Evolutionary conservation across 2,797 vertebrate species (phyloP).

Genomic region (Netta rufina): DNA sequence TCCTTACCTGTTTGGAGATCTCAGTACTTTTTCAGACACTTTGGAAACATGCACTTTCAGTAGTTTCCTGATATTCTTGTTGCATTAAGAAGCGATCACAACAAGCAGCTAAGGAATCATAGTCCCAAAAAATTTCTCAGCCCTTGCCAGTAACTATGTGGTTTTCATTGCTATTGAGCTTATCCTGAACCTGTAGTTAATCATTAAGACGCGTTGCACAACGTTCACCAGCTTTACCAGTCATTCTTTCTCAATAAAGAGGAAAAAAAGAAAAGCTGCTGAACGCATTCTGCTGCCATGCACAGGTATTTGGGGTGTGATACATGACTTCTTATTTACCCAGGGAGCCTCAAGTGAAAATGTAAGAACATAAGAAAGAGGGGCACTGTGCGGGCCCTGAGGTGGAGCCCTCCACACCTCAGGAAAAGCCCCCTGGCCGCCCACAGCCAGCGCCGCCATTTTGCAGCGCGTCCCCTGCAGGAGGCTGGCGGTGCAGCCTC

Average conservation of each 20-base stretch:
- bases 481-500: neutral
- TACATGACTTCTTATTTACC: neutral
- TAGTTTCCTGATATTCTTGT: accelerated
- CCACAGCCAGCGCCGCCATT: neutral
- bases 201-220: neutral
- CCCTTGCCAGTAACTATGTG: neutral
- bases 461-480: accelerated
- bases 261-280: neutral
- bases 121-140: neutral
- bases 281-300: accelerated
- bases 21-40: neutral
- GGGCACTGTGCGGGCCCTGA: no score
- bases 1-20: conserved; percentile 17
- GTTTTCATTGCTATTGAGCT: neutral
- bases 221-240: neutral
- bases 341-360: neutral
- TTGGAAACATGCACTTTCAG: neutral
- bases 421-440: accelerated
- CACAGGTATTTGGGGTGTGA: neutral
- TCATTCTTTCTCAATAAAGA: neutral
- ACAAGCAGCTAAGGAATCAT: neutral
- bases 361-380: no score
- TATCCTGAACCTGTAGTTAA: neutral
- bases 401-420: no score
- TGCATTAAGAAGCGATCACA: neutral